Conservation (phyloP, 1,140 invertebrate genomes). For the Phymastichus coffea region DNA sequence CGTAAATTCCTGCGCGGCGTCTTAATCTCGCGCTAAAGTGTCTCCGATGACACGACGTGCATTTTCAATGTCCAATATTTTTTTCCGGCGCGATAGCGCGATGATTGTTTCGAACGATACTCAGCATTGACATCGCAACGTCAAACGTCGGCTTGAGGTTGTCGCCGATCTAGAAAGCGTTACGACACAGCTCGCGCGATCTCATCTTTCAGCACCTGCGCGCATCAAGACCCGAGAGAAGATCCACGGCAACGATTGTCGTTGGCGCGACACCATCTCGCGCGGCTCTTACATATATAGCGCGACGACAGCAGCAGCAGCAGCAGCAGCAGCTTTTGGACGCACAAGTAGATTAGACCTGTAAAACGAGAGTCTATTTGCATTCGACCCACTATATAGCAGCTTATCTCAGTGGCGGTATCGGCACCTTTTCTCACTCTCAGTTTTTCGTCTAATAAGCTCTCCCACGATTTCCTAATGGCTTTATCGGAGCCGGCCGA, state of each 20-base stretch:
- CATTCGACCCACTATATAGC: background rate
- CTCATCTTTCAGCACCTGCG: conserved; percentile 1
- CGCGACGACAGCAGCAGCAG: too few relatives aligned
- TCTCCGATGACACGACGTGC: background rate
- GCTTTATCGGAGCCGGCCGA: conserved; percentile 21
- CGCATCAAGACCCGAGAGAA: conserved; percentile 13
- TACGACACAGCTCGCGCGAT: conserved; percentile 1
- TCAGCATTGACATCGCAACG: too few relatives aligned
- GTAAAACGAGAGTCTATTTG: conserved; percentile 18
- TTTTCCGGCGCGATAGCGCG: too few relatives aligned
- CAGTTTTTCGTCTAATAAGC: conserved; percentile 25
- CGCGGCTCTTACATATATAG: too few relatives aligned
- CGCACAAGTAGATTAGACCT: conserved; percentile 10
- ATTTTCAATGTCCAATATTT: too few relatives aligned
- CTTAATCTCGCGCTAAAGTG: too few relatives aligned
- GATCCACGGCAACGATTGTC: conserved; percentile 13
- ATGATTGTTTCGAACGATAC: too few relatives aligned
- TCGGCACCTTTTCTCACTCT: background rate
- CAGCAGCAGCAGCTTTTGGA: too few relatives aligned
- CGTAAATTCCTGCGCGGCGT: conserved; percentile 1
- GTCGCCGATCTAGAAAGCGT: conserved; percentile 10
- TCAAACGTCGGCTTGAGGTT: too few relatives aligned
- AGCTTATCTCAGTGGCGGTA: background rate
- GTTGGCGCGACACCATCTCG: too few relatives aligned
- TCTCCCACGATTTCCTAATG: conserved; percentile 28